Evolutionary conservation across 2,113 vertebrate species (phyloP), one percentile per base, ranked within the genome.

Genomic region (Bubo blakistoni): DNA sequence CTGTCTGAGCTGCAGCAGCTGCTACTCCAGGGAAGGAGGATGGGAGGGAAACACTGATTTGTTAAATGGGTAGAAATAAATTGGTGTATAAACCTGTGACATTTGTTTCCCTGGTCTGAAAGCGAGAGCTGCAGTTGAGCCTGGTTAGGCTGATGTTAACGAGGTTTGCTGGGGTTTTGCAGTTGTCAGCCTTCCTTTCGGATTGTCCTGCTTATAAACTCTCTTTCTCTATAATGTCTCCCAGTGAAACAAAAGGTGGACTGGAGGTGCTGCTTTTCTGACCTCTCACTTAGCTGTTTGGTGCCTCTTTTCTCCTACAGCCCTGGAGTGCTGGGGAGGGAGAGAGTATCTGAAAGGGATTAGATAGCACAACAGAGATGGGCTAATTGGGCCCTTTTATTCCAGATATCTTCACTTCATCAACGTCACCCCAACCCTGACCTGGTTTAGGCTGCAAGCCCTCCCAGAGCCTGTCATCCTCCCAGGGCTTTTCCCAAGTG

Each of bases 341-440:
- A 40, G 44, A 26, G 8, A 27, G 21, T 77, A 6, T 26, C 54
- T 30, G 26, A 21, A 79, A 86, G 25, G 24, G 20, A 40, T 67
- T 51, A 58, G 26, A 8, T 12, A 44, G 44, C 42, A 52, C 15
- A 62, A 52, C 16, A 18, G 72, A 49, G 19, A 1, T 0, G 4
- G 38, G 14, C 13, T 0, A 0, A 2, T 12, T 54, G 40, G 40
- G 25, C 77, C 66, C 81, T 29, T 25, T 76, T 74, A 57, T 57
- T 54, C 59, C 38, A 5, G 29, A 2, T 57, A 18, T 22, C 24
- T 61, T 36, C 9, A 44, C 38, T 38, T 77, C 21, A 62, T n/a
- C 70, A 54, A 1, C 29, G 8, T 49, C 73, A 59, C 26, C 38
- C 57, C 21, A 72, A 3, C 13, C 42, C 15, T 36, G 32, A 32